Percentiles rank a stretch among this genome's conserved stretches.
These are phyloP conservation scores for Chanos chanos DNA, from an alignment of 2,797 vertebrate species.

Conservation along the genomic window DNA sequence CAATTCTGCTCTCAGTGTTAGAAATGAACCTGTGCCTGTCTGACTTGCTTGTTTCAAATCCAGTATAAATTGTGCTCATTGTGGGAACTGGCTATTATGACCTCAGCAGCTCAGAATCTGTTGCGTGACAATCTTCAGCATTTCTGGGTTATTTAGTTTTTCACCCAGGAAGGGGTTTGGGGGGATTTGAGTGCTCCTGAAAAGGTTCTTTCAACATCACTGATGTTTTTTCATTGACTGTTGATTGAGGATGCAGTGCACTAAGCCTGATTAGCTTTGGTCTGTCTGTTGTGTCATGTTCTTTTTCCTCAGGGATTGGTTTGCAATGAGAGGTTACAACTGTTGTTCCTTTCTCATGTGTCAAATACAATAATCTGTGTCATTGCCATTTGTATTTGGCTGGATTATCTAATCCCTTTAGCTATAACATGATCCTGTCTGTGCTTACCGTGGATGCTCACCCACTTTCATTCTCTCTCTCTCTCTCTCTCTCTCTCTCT, in stretches of 20 bases:
- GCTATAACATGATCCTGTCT: conserved; percentile 2
- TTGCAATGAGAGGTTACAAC: conserved; percentile 20
- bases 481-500: no score
- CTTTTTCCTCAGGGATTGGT: conserved; percentile 10
- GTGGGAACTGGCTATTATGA: conserved; percentile 30
- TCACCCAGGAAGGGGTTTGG: no score
- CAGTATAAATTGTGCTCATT: conserved; percentile 36
- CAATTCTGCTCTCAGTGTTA: conserved; percentile 1
- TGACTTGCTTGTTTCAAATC: conserved; percentile 25
- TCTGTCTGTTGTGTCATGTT: background rate
- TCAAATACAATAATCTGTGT: conserved; percentile 13
- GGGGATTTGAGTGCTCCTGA: no score
- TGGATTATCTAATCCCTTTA: conserved; percentile 27
- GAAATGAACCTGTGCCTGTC: conserved; percentile 15
- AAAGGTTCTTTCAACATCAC: no score
- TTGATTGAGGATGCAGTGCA: no score
- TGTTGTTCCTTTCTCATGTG: conserved; percentile 7
- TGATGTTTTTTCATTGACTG: no score
- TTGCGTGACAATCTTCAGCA: conserved; percentile 22
- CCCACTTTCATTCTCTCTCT: no score
- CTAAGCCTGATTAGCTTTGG: no score
- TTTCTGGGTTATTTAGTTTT: no score
- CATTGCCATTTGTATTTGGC: conserved; percentile 13
- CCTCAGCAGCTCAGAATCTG: conserved; percentile 12
- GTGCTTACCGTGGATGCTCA: no score